Evolutionary conservation across 2,888 invertebrate species (phyloP), one percentile per base, ranked within the genome.

Genomic region (Odontocolon sp.): DNA sequence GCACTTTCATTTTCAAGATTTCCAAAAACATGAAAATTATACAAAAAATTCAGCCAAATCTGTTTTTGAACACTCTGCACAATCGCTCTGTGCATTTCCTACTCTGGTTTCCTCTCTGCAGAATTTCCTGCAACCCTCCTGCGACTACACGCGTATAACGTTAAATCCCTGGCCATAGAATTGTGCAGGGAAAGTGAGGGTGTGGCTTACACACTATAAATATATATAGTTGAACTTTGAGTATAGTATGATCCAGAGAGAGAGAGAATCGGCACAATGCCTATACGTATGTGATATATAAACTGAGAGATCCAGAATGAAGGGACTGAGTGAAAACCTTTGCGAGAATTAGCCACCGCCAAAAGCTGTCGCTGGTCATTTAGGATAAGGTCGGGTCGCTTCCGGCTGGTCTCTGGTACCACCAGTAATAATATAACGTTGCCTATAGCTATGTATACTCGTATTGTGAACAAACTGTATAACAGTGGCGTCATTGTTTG

Each of bases 331-430:
- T 21, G 52, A 5, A 59, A 71, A 71, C 71, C 63, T 76, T 76
- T 54, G 68, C 66, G 70, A 36, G 72, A 80, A 81, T 80, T 80
- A 80, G 79, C 73, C 64, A 50, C 42, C 47, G 52, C 61, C 77
- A 78, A 80, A 78, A 78, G 74, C 72, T 77, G 70, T 78, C 71
- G 78, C 68, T 72, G 78, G 64, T 75, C 81, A 78, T 81, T 81
- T 78, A 61, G 78, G 79, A 76, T 81, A 80, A 81, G 77, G 77
- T 52, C 63, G 66, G 64, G 68, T 71, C 61, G 40, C 59, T 71
- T 73, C 70, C 74, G 70, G 69, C 63, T 54, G 56, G 56, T 40
- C 64, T 52, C 28, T 18, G 59, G 11, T 47, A 50, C 23, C 14
- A 3, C 36, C 40, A 18, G 56, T 56, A 50, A 57, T 42, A 64